Evolutionary conservation across 2,888 invertebrate genomes (phyloP).

Genomic region (Caenorhabditis auriculariae): DNA sequence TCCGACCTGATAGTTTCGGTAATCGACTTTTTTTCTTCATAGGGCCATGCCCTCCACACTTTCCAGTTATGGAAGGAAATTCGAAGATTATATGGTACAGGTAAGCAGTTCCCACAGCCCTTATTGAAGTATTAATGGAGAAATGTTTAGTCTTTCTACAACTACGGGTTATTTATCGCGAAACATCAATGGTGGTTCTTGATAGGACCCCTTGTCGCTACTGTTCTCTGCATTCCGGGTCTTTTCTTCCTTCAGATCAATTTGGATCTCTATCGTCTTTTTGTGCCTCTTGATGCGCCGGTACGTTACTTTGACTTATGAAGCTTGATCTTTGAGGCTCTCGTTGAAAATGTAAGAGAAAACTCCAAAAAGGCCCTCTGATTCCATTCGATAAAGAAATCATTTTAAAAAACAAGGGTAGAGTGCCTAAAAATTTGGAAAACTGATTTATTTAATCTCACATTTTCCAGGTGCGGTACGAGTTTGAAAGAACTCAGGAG

Average conservation of each 20-base stretch:
- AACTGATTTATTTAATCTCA: not conserved
- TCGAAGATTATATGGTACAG: conserved; percentile 44
- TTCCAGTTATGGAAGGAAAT: conserved; percentile 24
- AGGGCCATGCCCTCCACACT: conserved; percentile 5
- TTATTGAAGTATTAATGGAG: not conserved
- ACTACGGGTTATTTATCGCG: conserved; percentile 57
- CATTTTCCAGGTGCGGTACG: conserved; percentile 31
- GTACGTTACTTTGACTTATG: conserved; percentile 32
- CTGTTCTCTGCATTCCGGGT: conserved; percentile 50
- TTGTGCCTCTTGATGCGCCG: conserved; percentile 61
- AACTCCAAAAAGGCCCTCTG: not conserved
- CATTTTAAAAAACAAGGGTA: too few relatives aligned
- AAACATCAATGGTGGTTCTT: conserved; percentile 50
- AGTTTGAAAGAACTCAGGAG: conserved; percentile 45
- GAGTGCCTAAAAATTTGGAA: too few relatives aligned
- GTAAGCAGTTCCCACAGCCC: conserved; percentile 7
- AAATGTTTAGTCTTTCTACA: conserved; percentile 38
- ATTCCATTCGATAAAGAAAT: not conserved
- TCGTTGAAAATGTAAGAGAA: not conserved
- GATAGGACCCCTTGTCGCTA: conserved; percentile 34
- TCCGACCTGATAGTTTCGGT: too few relatives aligned
- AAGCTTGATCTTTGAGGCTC: not conserved
- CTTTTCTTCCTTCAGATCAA: conserved; percentile 56
- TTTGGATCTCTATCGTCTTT: conserved; percentile 60
- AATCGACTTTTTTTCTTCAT: too few relatives aligned